A percentile compares a stretch with the other conserved stretches of the same genome.
These are phyloP conservation scores for Antheraea pernyi DNA, from an alignment of 1,140 invertebrate genomes.

Conservation along the genomic window DNA sequence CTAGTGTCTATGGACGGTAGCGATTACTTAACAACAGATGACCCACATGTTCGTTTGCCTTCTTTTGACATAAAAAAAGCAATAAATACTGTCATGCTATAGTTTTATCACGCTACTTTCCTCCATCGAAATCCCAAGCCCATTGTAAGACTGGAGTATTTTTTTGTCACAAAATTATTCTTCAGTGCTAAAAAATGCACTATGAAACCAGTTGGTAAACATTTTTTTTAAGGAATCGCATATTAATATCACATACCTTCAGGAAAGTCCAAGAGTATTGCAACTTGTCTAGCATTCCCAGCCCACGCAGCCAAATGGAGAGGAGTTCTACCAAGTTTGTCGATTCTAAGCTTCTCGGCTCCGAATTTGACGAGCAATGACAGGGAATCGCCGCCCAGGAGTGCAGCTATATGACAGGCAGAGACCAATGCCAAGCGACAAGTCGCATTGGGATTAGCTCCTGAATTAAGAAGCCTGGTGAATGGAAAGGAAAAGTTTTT, in stretches of 20 bases:
- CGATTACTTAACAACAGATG: too few species aligned
- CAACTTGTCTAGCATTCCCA: constrained; percentile 66
- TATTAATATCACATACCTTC: constrained; percentile 57
- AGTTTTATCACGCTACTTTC: too few species aligned
- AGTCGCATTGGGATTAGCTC: constrained; percentile 74
- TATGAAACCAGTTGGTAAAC: too few species aligned
- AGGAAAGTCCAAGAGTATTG: constrained; percentile 63
- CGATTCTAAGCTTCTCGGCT: constrained; percentile 59
- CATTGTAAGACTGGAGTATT: too few species aligned
- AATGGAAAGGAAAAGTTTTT: neutral
- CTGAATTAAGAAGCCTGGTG: constrained; percentile 62
- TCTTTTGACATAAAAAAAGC: too few species aligned
- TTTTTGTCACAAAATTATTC: too few species aligned
- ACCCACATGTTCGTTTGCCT: too few species aligned
- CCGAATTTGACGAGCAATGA: constrained; percentile 60
- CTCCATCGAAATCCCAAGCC: too few species aligned
- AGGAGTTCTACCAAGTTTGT: constrained; percentile 65
- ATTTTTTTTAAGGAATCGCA: too few species aligned
- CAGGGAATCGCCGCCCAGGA: constrained; percentile 54
- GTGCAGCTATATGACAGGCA: constrained; percentile 67
- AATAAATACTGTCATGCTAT: too few species aligned
- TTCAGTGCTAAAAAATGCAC: too few species aligned
- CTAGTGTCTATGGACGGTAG: too few species aligned
- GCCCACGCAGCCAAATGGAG: constrained; percentile 72
- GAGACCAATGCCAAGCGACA: constrained; percentile 67